Evolutionary conservation across 2,888 invertebrate genomes (phyloP), one percentile per base, ranked within the genome.

Genomic region (Marronus borbonicus): DNA sequence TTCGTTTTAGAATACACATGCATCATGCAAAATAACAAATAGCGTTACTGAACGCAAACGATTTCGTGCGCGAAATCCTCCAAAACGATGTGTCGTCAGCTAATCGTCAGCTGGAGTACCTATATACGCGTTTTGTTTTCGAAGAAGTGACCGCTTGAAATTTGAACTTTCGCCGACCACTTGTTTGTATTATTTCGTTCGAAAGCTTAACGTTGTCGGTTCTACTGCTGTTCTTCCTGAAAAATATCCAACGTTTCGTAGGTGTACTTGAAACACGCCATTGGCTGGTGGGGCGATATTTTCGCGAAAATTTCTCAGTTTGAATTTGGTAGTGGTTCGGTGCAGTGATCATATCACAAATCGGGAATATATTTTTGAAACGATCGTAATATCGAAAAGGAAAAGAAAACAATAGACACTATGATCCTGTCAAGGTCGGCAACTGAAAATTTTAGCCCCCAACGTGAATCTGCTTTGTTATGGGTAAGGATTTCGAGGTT

Each of bases 401-500:
- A 52, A 77, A 81, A 80, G 81, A 14, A 24, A 62, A 49, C 28
- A 39, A 5, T 60, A 17, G 24, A 8, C 55, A 58, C 24, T 77
- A 88, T 88, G 88, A 84, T 88, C 77, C 83, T 87, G 10, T 86
- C 87, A 60, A 85, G 86, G 79, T 85, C 81, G 78, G 82, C 82
- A 80, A 85, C 86, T 49, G 84, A 85, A 66, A 82, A 85, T 76
- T 88, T 88, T 80, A 81, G 78, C 64, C 80, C 83, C 52, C 81
- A 81, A 80, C 82, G 86, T 78, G 88, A 87, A 80, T 81, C 85
- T 4, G 86, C 86, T 68, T 84, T 83, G 50, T 83, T 88, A 81
- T 89, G 89, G 89, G 89, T 89, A 86, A 88, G 89, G 80, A 65
- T 44, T 3, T 14, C 20, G 20, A 17, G 20, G 14, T 1, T 17